These are phyloP conservation scores for Campoplex capitator DNA, from an alignment of 2,888 invertebrate species.

Conservation along the genomic window DNA sequence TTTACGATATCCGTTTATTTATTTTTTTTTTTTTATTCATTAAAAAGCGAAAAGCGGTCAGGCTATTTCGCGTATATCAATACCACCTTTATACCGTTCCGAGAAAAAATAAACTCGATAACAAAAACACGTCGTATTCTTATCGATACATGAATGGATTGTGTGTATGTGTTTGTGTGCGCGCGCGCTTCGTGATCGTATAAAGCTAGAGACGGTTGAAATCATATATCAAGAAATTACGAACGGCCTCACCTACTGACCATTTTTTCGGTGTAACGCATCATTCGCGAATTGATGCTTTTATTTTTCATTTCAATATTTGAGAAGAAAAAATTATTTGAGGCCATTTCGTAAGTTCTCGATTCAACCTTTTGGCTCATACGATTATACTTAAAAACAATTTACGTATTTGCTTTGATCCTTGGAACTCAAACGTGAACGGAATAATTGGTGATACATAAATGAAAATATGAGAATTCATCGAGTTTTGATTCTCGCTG, in stretches of 20 bases:
- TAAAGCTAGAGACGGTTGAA: neutral
- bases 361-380: neutral
- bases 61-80: neutral
- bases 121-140: neutral
- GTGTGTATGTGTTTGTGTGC: neutral
- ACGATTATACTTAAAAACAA: neutral
- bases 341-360: neutral
- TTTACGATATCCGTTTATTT: slow-evolving; percentile 1
- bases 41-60: neutral
- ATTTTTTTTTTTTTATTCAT: neutral
- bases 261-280: no score
- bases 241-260: neutral
- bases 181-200: neutral
- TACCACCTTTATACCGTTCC: neutral
- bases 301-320: no score
- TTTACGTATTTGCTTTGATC: neutral
- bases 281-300: no score
- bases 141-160: neutral
- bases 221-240: neutral
- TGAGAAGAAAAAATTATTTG: no score
- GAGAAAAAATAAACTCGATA: neutral
- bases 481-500: neutral
- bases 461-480: neutral
- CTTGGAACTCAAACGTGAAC: neutral
- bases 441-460: neutral